phyloP scores from a whole-genome alignment of 2,888 invertebrate species.

The Cartodere bifasciata region DNA sequence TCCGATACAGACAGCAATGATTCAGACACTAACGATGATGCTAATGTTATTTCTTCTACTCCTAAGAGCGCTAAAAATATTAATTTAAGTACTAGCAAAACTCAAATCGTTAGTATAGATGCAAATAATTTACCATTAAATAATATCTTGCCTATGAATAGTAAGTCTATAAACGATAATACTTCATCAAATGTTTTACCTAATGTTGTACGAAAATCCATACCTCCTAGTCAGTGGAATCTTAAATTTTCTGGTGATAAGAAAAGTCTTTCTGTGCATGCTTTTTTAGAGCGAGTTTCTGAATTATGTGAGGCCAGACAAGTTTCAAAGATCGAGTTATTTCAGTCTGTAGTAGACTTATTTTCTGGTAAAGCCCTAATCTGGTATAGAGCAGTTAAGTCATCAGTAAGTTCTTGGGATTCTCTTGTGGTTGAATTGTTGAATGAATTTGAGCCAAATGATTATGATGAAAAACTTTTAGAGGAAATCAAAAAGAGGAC shows the following conservation, averaged over 20 bases:
- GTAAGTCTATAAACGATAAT: too few relatives aligned
- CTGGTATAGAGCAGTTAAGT: constrained; percentile 9
- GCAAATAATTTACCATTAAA: too few relatives aligned
- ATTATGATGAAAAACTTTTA: constrained; percentile 8
- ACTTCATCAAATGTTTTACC: too few relatives aligned
- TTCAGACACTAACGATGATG: too few relatives aligned
- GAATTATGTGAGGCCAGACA: constrained; percentile 7
- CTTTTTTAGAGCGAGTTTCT: constrained; percentile 9
- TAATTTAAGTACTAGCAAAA: too few relatives aligned
- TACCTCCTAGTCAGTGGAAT: constrained; percentile 3
- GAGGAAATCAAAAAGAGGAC: constrained; percentile 20
- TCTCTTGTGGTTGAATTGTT: constrained; percentile 3
- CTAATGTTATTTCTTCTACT: too few relatives aligned
- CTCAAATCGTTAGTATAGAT: too few relatives aligned
- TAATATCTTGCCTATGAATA: too few relatives aligned
- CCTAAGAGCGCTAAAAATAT: too few relatives aligned
- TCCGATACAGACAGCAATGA: too few relatives aligned
- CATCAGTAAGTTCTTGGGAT: constrained; percentile 2
- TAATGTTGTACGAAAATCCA: too few relatives aligned
- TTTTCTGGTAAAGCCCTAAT: constrained; percentile 9
- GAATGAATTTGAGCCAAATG: constrained; percentile 5
- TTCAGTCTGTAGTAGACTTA: constrained; percentile 6
- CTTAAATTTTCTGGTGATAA: constrained; percentile 6
- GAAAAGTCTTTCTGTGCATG: constrained; percentile 7
- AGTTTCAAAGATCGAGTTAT: constrained; percentile 5